Evolutionary conservation across 2,888 invertebrate species (phyloP).

Genomic region (Agriopis leucophaearia): DNA sequence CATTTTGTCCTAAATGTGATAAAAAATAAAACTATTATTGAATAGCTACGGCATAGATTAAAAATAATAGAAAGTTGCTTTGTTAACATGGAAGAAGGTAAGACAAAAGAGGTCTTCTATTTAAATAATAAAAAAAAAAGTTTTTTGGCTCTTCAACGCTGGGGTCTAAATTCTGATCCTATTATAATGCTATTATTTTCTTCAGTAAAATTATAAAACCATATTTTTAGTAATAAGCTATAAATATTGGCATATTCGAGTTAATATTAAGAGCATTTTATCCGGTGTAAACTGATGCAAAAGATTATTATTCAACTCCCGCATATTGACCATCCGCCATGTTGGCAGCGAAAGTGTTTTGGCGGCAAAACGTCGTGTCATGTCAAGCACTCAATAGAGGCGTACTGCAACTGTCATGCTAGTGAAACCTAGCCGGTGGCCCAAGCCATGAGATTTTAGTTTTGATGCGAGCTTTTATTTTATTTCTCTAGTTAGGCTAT

Average conservation of each 20-base stretch:
- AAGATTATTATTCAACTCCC: conserved; percentile 16
- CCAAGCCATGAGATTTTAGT: conserved; percentile 28
- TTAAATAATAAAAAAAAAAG: too few species aligned
- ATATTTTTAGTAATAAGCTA: too few species aligned
- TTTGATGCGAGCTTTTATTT: too few species aligned
- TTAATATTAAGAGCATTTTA: too few species aligned
- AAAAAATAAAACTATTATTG: not conserved
- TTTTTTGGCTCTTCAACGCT: too few species aligned
- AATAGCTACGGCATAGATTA: not conserved
- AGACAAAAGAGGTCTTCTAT: too few species aligned
- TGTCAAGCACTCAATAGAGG: conserved; percentile 45
- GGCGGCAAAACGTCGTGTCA: conserved; percentile 59
- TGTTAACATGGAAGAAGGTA: not conserved
- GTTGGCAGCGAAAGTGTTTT: conserved; percentile 65
- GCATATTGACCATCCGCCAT: conserved; percentile 19
- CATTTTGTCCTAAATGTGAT: not conserved
- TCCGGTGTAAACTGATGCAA: not conserved
- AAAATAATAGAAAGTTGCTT: not conserved
- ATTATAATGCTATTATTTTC: too few species aligned
- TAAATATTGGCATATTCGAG: too few species aligned
- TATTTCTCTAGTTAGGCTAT: too few species aligned
- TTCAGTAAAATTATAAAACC: too few species aligned
- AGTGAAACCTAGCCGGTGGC: conserved; percentile 54
- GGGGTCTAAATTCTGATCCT: too few species aligned
- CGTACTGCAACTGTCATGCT: conserved; percentile 40